Base-by-base conservation (phyloP, 2,888 invertebrate genomes). In the Apamea sordens region DNA sequence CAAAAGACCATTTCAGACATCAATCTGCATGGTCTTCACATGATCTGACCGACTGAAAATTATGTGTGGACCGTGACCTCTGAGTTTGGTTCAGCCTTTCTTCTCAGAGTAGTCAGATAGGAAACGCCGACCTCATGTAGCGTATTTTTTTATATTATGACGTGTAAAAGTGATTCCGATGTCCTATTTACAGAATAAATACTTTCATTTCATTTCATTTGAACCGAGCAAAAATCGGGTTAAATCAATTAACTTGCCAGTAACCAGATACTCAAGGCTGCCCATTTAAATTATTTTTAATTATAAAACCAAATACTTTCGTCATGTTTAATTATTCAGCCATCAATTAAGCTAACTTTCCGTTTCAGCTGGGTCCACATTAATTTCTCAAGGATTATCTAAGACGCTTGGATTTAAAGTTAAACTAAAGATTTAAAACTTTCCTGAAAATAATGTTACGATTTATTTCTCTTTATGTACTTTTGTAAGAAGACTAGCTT, bases 311-410 rank as follows among this genome's bases (percentile, higher is more conserved):
- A 84, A 80, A 80, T 67, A 74, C 36, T 73, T 64, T 53, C 64
- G 21, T 74, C 61, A 44, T 68, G 59, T 87, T 87, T 61, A 83
- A 83, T 77, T 73, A 77, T 76, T 80, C 75, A 63, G 41, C 50
- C 75, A 77, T 86, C 63, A 76, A 65, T 80, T 80, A 70, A 28
- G 36, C 70, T 50, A 79, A 84, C 71, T 84, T 84, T 70, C 56
- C 50, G 41, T 69, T 73, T 84, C 80, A 86, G 75, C 80, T 86
- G 87, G 72, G 68, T 18, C 64, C 77, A 76, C 77, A 84, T 80
- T 78, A 76, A 84, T 86, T 87, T 79, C 15, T 53, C 61, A n/a
- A 69, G 77, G 87, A 87, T 84, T 82, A 86, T 47, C 47, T 81
- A 67, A 53, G 50, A 72, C 41, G 76, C 36, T 44, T 68, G 50